These are phyloP conservation scores for Yponomeuta cagnagella DNA, from an alignment of 2,888 invertebrate genomes.

Conservation along the genomic window DNA sequence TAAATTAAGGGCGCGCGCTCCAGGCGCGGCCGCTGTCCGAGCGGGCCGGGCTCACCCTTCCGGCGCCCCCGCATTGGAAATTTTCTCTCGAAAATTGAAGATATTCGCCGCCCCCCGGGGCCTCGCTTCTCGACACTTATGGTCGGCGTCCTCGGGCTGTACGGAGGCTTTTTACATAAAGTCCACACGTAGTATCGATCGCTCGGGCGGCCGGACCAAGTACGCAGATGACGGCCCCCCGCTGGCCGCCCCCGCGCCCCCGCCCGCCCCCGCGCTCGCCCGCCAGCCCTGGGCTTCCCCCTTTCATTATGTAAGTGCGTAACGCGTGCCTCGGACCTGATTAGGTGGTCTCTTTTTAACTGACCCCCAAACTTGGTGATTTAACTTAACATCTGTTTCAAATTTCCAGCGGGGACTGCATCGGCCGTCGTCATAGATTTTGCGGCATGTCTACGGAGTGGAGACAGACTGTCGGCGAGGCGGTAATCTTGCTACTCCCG, in stretches of 20 bases:
- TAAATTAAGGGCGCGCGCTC: slow-evolving; percentile 70
- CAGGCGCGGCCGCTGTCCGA: slow-evolving; percentile 49
- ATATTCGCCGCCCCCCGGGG: slow-evolving; percentile 72
- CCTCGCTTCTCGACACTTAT: slow-evolving; percentile 75
- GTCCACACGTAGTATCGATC: slow-evolving; percentile 72
- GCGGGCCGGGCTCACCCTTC: slow-evolving; percentile 51
- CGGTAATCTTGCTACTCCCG: not conserved
- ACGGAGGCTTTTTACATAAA: slow-evolving; percentile 76
- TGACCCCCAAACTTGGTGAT: slow-evolving; percentile 44
- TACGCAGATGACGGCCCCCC: slow-evolving; percentile 73
- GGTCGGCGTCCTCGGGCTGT: slow-evolving; percentile 72
- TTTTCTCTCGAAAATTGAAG: slow-evolving; percentile 76
- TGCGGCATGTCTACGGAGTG: not conserved
- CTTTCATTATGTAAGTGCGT: slow-evolving; percentile 77
- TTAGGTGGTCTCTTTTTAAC: slow-evolving; percentile 74
- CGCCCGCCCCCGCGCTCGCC: slow-evolving; percentile 33
- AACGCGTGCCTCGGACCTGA: slow-evolving; percentile 75
- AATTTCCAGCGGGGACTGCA: not conserved
- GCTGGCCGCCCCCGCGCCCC: slow-evolving; percentile 36
- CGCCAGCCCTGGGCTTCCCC: slow-evolving; percentile 41
- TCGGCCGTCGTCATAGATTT: not conserved
- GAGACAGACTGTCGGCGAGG: not conserved
- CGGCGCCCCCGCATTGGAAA: slow-evolving; percentile 73
- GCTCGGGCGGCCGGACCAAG: slow-evolving; percentile 73
- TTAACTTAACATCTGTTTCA: not conserved